phyloP scores from a whole-genome alignment of 2,888 invertebrate genomes.

The Eupithecia inturbata region DNA sequence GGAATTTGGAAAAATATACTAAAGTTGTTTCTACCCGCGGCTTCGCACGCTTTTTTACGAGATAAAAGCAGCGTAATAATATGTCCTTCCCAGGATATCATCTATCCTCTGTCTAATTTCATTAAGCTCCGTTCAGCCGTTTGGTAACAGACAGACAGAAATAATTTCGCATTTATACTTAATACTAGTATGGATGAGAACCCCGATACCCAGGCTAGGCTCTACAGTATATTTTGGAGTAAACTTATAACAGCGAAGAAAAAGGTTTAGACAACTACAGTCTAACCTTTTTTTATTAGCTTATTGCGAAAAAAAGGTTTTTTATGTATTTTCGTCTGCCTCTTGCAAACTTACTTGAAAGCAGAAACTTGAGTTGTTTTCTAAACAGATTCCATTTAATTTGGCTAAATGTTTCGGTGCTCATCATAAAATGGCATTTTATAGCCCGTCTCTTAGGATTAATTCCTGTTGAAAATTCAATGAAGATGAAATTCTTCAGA shows the following conservation, averaged over 20 bases:
- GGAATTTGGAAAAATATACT: neutral
- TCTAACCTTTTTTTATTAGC: neutral
- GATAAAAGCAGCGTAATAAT: neutral
- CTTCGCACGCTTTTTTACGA: neutral
- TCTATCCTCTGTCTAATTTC: neutral
- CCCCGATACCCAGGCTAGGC: neutral
- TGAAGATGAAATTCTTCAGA: conserved; percentile 29
- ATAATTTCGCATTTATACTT: neutral
- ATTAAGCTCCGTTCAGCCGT: too few relatives aligned
- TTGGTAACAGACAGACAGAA: neutral
- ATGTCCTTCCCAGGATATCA: neutral
- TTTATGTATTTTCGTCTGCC: neutral
- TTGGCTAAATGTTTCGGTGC: conserved; percentile 1
- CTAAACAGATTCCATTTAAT: conserved; percentile 8
- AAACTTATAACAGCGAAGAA: neutral
- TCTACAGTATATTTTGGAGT: neutral
- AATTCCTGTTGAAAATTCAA: conserved; percentile 28
- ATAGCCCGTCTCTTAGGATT: conserved; percentile 12
- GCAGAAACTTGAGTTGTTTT: neutral
- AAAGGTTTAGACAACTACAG: neutral
- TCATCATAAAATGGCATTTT: conserved; percentile 10
- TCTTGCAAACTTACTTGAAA: neutral
- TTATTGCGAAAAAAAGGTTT: neutral
- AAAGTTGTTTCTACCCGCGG: neutral
- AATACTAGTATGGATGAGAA: neutral